These are phyloP conservation scores for Simalia tracyae DNA, from an alignment of 2,797 vertebrate genomes.

Conservation along the genomic window DNA sequence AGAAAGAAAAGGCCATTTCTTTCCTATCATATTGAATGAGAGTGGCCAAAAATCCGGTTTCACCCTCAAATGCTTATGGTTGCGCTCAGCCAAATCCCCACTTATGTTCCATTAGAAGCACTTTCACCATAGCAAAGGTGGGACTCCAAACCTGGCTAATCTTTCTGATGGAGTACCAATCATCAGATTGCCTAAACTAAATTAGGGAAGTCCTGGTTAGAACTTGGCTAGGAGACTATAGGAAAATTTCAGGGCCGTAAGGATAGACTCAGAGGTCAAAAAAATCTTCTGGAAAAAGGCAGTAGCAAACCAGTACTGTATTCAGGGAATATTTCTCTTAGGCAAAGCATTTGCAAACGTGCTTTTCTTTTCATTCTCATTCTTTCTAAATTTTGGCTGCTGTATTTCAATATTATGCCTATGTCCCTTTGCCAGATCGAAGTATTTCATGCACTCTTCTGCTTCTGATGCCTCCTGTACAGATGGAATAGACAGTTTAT, in stretches of 20 bases:
- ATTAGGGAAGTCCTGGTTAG: neutral
- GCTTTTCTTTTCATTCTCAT: slow-evolving; percentile 8
- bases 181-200: no score
- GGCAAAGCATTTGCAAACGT: neutral
- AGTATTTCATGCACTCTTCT: neutral
- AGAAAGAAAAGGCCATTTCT: no score
- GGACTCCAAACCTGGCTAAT: no score
- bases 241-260: neutral
- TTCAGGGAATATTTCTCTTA: neutral
- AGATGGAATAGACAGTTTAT: slow-evolving; percentile 20
- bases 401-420: slow-evolving; percentile 21
- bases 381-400: slow-evolving; percentile 1
- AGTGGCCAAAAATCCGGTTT: no score
- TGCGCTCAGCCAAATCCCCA: no score
- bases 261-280: neutral
- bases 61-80: no score
- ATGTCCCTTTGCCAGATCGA: neutral
- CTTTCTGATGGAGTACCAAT: no score
- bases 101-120: no score
- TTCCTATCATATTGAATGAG: no score
- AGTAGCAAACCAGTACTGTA: neutral
- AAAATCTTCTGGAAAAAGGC: neutral
- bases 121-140: no score
- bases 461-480: slow-evolving; percentile 12
- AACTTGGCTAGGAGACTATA: neutral